Evolutionary conservation across 1,140 invertebrate genomes (phyloP).

Genomic region (Chironomus striatipennis): DNA sequence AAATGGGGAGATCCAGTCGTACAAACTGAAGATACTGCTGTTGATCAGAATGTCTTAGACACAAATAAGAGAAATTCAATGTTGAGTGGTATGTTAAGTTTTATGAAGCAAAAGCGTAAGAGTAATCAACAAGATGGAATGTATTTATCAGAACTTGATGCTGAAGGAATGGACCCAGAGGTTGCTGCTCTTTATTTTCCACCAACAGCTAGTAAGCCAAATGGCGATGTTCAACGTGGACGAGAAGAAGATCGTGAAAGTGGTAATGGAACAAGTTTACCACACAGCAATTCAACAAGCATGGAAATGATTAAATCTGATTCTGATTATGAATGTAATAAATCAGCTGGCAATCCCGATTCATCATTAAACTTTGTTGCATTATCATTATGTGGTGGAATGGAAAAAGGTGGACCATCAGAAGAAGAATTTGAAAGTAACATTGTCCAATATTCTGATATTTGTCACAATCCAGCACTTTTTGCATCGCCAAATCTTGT

Average conservation of each 20-base stretch:
- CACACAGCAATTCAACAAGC: conserved; percentile 77
- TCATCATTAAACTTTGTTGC: conserved; percentile 50
- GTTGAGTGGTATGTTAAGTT: conserved; percentile 83
- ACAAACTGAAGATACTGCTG: conserved; percentile 40
- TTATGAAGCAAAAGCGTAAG: conserved; percentile 76
- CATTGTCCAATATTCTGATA: conserved; percentile 48
- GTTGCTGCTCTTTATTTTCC: conserved; percentile 84
- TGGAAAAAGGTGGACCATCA: conserved; percentile 50
- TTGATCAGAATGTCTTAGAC: conserved; percentile 28
- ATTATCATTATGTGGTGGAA: conserved; percentile 73
- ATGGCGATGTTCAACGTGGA: background rate
- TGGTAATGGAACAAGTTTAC: conserved; percentile 86
- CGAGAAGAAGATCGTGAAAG: conserved; percentile 90
- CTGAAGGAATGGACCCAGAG: conserved; percentile 81
- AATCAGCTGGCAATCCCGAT: conserved; percentile 47
- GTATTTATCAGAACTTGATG: conserved; percentile 86
- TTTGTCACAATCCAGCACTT: conserved; percentile 69
- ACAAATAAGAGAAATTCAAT: conserved; percentile 59
- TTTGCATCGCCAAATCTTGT: conserved; percentile 79
- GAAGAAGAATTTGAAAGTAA: conserved; percentile 65
- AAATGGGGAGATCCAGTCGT: conserved; percentile 91
- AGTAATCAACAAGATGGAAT: conserved; percentile 70
- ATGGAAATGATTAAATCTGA: conserved; percentile 66
- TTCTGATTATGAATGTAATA: conserved; percentile 71
- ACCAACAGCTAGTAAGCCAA: conserved; percentile 32